phyloP scores from a whole-genome alignment of 2,113 vertebrate genomes.

The Corythoichthys haematopterus region DNA sequence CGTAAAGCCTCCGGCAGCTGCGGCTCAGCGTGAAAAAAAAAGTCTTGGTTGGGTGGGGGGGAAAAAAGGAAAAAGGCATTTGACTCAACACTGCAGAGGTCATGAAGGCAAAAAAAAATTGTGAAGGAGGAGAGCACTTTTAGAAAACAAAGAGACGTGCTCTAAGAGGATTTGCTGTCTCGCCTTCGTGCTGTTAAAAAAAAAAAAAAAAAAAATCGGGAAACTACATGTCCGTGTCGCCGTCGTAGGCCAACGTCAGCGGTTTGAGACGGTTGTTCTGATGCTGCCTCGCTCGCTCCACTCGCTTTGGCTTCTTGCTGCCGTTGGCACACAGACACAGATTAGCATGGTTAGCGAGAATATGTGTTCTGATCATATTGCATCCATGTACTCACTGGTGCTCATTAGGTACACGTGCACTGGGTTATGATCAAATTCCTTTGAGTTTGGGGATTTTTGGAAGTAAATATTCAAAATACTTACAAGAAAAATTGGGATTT shows the following conservation, averaged over 20 bases:
- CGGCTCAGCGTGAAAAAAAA: constrained; percentile 51
- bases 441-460: no score
- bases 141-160: constrained; percentile 35
- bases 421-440: no score
- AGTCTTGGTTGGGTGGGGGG: constrained; percentile 22
- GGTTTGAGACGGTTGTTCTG: constrained; percentile 96
- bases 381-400: no score
- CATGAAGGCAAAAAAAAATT: constrained; percentile 42
- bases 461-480: no score
- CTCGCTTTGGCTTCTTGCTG: constrained; percentile 99
- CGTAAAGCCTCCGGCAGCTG: constrained; percentile 62
- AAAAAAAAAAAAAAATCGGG: background rate
- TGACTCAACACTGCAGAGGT: constrained; percentile 42
- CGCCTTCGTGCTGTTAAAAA: constrained; percentile 34
- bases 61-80: constrained; percentile 51
- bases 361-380: no score
- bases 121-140: constrained; percentile 11
- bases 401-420: no score
- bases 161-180: constrained; percentile 43
- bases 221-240: constrained; percentile 93
- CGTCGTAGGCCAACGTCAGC: constrained; percentile 95
- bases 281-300: constrained; percentile 93
- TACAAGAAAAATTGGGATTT: no score
- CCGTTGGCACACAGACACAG: constrained; percentile 25
- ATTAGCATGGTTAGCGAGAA: no score